A percentile compares a stretch with the other conserved stretches of the same genome.
These are phyloP conservation scores for Cassiopea andromeda DNA, from an alignment of 30 jellyfish, hydroid and myxozoan genomes.

Conservation along the genomic window DNA sequence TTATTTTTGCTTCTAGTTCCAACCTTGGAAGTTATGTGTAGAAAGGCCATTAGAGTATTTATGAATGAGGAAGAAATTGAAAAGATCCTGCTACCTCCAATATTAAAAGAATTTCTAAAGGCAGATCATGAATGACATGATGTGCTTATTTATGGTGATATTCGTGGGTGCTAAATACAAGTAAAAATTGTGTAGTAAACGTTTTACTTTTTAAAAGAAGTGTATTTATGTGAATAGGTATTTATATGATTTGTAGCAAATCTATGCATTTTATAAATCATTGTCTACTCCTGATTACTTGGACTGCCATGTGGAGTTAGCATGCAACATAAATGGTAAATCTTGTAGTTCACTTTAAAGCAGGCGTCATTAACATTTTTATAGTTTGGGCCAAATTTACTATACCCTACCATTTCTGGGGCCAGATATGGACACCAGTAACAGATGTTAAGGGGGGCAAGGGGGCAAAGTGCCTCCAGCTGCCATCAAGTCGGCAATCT, in stretches of 20 bases:
- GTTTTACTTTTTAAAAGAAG: not conserved
- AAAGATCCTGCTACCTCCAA: constrained; percentile 49
- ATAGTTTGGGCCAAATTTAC: no score
- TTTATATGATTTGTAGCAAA: not conserved
- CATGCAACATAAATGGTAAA: no score
- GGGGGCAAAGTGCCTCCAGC: no score
- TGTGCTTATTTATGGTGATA: not conserved
- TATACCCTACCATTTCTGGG: no score
- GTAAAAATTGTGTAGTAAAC: not conserved
- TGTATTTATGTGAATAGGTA: not conserved
- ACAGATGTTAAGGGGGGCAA: no score
- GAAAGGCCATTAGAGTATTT: constrained; percentile 14
- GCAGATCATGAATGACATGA: not conserved
- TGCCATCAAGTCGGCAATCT: no score
- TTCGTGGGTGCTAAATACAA: not conserved
- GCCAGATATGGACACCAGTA: no score
- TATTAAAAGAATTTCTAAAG: constrained; percentile 39
- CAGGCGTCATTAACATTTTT: no score
- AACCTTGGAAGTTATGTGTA: constrained; percentile 58
- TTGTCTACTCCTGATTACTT: no score
- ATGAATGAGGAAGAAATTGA: constrained; percentile 48
- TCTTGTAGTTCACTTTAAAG: no score
- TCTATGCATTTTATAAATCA: not conserved
- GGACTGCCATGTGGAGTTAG: no score
- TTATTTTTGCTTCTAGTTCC: constrained; percentile 39